A percentile compares a stretch with the other conserved stretches of the same genome.
These are phyloP conservation scores for Kradibia gibbosae DNA, from an alignment of 1,140 invertebrate species.

Conservation along the genomic window DNA sequence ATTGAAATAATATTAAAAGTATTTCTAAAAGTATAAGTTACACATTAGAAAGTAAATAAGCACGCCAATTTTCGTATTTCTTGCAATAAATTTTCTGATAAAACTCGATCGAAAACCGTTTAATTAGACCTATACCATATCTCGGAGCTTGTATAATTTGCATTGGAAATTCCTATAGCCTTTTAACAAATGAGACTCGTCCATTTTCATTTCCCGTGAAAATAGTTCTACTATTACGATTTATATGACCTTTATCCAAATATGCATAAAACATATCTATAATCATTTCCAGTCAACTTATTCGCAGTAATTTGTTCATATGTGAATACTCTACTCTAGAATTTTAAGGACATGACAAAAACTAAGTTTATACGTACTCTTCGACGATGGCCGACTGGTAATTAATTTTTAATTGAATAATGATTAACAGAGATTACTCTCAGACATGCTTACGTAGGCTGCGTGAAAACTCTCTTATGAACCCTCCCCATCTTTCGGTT, in stretches of 20 bases:
- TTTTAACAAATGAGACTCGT: constrained; percentile 57
- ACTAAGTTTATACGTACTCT: constrained; percentile 3
- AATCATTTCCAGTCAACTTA: too few relatives aligned
- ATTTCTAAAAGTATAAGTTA: too few relatives aligned
- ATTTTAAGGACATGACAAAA: constrained; percentile 39
- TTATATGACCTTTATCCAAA: too few relatives aligned
- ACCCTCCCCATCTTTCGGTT: constrained; percentile 56
- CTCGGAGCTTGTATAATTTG: constrained; percentile 41
- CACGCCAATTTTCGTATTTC: constrained; percentile 39
- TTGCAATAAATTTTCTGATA: constrained; percentile 25
- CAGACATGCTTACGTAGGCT: neutral
- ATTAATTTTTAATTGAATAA: constrained; percentile 68
- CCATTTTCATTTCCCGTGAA: constrained; percentile 63
- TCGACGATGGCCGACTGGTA: constrained; percentile 42
- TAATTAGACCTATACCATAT: constrained; percentile 12
- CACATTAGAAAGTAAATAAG: too few relatives aligned
- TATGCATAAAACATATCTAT: too few relatives aligned
- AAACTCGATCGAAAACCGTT: constrained; percentile 23
- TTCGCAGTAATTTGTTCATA: too few relatives aligned
- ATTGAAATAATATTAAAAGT: too few relatives aligned
- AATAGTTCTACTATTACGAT: constrained; percentile 22
- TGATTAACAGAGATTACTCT: constrained; percentile 61
- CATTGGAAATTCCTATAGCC: constrained; percentile 53
- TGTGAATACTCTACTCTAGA: constrained; percentile 19
- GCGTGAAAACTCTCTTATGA: constrained; percentile 33